Evolutionary conservation across 1,140 invertebrate genomes (phyloP), one percentile per base, ranked within the genome.

Genomic region (Trichonephila clavipes): DNA sequence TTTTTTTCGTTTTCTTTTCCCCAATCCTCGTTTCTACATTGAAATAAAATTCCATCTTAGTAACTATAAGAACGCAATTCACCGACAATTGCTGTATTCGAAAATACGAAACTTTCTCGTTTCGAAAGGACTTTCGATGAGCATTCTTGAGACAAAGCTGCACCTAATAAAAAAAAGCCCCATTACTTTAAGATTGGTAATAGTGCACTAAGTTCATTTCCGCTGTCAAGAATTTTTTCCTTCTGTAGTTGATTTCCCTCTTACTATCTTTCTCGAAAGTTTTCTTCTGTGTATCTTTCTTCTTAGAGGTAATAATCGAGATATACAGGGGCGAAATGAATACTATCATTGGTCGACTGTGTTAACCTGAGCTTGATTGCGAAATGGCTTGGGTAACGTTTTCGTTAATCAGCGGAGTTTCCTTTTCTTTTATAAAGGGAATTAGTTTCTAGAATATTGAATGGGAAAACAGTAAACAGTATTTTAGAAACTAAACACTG

Each of bases 51-150:
- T 21, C 62, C 62, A 21, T 64, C 62, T 64, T 64, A 64, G 62
- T 21, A 18, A 21, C 62, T 21, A 64, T 64, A 64, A 64, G 62
- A 64, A 64, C 62, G 62, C 62, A 64, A 64, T 64, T 64, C 62
- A 64, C 19, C 21, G 18, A 21, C 62, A 64, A 64, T 40, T 77
- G 72, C 24, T 16, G 34, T 77, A 77, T 40, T 77, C 24, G 44
- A 85, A 85, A 85, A 16, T n/a, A 85, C 40, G 40, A 58, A 58
- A 85, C 40, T 85, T 85, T 51, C 44, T 85, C 44, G 51, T 85
- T 21, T 85, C 8, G 21, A 19, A 58, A 85, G 82, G 40, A 58
- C n/a, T 16, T 44, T 85, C 40, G 40, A 85, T 12, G 40, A 85
- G 51, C 40, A 19, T 21, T 85, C 51, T 85, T 24, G 40, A 85